A percentile compares a stretch with the other conserved stretches of the same genome.
phyloP scores from a whole-genome alignment of 2,113 vertebrate species.

The Chloropsis cyanopogon region DNA sequence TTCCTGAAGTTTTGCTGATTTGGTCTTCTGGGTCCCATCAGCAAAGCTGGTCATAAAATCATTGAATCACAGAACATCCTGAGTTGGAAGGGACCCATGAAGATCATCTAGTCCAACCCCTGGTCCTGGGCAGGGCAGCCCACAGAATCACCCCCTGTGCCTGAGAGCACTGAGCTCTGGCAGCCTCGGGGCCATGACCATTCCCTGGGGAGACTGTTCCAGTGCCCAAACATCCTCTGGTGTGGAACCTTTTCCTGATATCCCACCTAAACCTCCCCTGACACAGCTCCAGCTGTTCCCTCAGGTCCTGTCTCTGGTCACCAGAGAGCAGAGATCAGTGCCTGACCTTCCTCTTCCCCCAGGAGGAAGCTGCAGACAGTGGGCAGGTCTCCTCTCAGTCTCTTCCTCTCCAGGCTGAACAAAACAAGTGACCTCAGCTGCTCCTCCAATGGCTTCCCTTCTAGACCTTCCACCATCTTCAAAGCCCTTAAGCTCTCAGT shows the following conservation, averaged over 20 bases:
- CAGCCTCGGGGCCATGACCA: fast-evolving
- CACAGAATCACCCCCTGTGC: background rate
- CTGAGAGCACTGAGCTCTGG: background rate
- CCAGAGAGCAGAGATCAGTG: background rate
- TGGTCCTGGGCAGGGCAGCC: background rate
- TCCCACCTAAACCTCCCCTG: background rate
- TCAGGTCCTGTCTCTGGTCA: background rate
- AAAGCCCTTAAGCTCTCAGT: background rate
- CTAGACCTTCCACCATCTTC: background rate
- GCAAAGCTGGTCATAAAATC: background rate
- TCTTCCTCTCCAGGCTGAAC: background rate
- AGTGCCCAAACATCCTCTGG: background rate
- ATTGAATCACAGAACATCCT: background rate
- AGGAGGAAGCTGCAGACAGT: background rate
- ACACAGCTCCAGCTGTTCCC: background rate
- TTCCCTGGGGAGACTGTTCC: background rate
- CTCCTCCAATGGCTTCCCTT: background rate
- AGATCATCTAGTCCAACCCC: background rate
- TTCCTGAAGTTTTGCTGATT: background rate
- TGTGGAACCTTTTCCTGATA: background rate
- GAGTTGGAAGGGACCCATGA: background rate
- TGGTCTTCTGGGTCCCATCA: background rate
- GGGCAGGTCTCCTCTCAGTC: background rate
- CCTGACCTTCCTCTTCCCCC: background rate
- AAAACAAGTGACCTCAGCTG: background rate